Base-by-base conservation (phyloP, 2,888 invertebrate species). In the Hirtodrosophila cameraria region DNA sequence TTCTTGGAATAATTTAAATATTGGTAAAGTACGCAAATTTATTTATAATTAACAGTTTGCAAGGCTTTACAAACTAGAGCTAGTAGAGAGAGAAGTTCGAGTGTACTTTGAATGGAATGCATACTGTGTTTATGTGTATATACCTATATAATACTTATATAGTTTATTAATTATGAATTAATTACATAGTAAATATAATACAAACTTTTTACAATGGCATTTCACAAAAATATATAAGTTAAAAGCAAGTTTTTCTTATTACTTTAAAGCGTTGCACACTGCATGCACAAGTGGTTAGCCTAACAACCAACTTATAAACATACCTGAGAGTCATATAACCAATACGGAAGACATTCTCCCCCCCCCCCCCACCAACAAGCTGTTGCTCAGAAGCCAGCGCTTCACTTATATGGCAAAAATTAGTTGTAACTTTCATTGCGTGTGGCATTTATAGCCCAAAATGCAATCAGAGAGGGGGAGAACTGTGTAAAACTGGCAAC, bases 231-330 rank as follows among this genome's bases (percentile, higher is more conserved):
- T n/a, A n/a, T n/a, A n/a, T n/a, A n/a, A n/a, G n/a, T n/a, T n/a
- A n/a, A n/a, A n/a, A n/a, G n/a, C 18, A 3, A 20, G 18, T 20
- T 20, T 20, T 33, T n/a, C n/a, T 33, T 12, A 33, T 15, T 38
- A 20, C 5, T n/a, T 38, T 20, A 13, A 18, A 46, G 23, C 48
- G 53, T 57, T 53, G 39, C 57, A 48, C 38, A 48, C 38, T 64
- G 52, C 38, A 48, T 52, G 69, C 65, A 38, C 53, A 79, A 53
- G 55, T 79, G 62, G 36, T 38, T 49, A 43, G 53, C 41, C 41
- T 55, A 60, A 60, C 20, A 18, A 38, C 12, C 31, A 20, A 23
- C 41, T 58, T 30, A 27, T 28, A 8, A 3, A 23, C 23, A 48
- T 33, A 13, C 38, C 41, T 18, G 13, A 42, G 20, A 28, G 12